A percentile compares a stretch with the other conserved stretches of the same genome.
phyloP scores from a whole-genome alignment of 2,797 vertebrate species.

The Neostethus bicornis region DNA sequence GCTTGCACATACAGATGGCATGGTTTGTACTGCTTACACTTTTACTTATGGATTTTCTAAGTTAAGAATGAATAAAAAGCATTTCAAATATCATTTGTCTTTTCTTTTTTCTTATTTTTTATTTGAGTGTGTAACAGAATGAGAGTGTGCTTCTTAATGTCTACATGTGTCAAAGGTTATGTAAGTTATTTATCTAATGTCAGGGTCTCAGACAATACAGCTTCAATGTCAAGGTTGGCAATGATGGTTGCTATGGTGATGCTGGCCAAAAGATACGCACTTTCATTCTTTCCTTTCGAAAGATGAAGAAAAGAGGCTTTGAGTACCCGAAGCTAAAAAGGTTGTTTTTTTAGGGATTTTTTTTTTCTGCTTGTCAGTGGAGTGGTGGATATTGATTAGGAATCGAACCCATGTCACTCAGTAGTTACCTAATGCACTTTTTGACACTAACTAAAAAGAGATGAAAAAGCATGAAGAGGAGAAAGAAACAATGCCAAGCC shows the following conservation, averaged over 20 bases:
- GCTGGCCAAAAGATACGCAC: slow-evolving; percentile 73
- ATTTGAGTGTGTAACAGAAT: neutral
- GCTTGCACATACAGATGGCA: slow-evolving; percentile 11
- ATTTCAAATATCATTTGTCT: neutral
- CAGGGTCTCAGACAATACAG: slow-evolving; percentile 63
- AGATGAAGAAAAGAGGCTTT: slow-evolving; percentile 45
- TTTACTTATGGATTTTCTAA: slow-evolving; percentile 8
- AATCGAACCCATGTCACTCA: slow-evolving; percentile 76
- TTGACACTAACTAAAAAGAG: slow-evolving; percentile 67
- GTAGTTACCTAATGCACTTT: slow-evolving; percentile 80
- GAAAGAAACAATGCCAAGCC: slow-evolving; percentile 37
- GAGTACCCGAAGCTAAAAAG: slow-evolving; percentile 46
- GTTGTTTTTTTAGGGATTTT: slow-evolving; percentile 36
- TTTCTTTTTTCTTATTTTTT: neutral
- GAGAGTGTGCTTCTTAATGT: neutral
- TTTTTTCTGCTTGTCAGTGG: slow-evolving; percentile 43
- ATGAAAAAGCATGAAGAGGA: slow-evolving; percentile 36
- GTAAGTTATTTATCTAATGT: slow-evolving; percentile 64
- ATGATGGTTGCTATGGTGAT: slow-evolving; percentile 69
- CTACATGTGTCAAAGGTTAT: slow-evolving; percentile 35
- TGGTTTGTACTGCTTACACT: neutral
- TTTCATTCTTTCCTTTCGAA: slow-evolving; percentile 33
- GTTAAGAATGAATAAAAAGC: too few relatives aligned
- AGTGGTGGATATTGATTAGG: slow-evolving; percentile 80
- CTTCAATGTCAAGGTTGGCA: slow-evolving; percentile 67